Base-by-base conservation (phyloP, 2,888 invertebrate genomes). In the Lapara coniferarum region DNA sequence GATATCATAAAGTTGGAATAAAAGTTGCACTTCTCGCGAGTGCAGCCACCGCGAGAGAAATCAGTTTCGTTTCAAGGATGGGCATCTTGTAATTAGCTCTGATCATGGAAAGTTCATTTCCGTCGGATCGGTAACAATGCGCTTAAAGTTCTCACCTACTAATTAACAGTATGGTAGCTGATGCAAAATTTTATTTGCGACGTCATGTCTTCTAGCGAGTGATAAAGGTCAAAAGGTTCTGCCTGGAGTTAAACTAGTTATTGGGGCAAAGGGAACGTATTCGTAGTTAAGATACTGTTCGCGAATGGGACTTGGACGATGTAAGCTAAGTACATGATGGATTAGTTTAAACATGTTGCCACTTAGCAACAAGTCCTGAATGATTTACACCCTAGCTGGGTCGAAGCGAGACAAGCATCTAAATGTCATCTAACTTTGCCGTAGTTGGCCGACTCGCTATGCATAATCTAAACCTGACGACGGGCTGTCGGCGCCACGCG, bases 401-500 rank as follows among this genome's bases (percentile, higher is more conserved):
- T 73, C 71, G 73, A 74, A 67, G 72, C 77, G 72, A 77, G 76
- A 73, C 74, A 73, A 75, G 79, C 76, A 75, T 83, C 75, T 77
- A 78, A 82, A 82, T 77, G 77, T 77, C 81, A 81, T 81, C 75
- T 77, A 79, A 82, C 77, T 79, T 81, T 69, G 71, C 69, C 75
- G 74, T 72, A 75, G 72, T 70, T 58, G 71, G 72, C 67, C 69
- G 70, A 66, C 71, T 71, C 74, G 67, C 70, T 68, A 73, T 74
- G 72, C 73, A 72, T 71, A 73, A 72, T 69, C 66, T 70, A 71
- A 71, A 67, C 25, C 52, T 66, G 25, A 55, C 53, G 58, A 37
- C 66, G 52, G 44, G 44, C 19, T 12, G 58, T 52, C 53, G 69
- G 66, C 57, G 69, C 57, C 57, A 49, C 10, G 44, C 51, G 44